These are phyloP conservation scores for Globodera rostochiensis DNA, from an alignment of 1,140 invertebrate species.

Conservation along the genomic window DNA sequence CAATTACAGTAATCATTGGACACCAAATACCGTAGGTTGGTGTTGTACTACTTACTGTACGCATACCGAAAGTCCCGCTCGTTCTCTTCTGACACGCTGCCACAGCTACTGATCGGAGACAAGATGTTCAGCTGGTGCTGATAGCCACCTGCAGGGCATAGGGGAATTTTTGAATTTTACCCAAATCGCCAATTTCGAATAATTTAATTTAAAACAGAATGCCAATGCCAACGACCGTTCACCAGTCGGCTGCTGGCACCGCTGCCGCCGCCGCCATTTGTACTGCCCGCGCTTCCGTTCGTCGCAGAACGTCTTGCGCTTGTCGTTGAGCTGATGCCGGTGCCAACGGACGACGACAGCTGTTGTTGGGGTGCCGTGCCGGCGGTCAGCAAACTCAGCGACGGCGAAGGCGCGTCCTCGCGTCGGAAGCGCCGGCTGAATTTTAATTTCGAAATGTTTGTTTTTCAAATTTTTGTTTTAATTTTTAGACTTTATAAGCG, in stretches of 20 bases:
- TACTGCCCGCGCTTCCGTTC: background rate
- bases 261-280: conserved; percentile 9
- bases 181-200: no score
- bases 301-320: background rate
- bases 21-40: background rate
- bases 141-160: background rate
- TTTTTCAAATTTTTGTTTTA: no score
- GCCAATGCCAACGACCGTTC: background rate
- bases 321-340: background rate
- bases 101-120: conserved; percentile 30
- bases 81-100: conserved; percentile 18
- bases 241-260: background rate
- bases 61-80: background rate
- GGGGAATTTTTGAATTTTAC: no score
- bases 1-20: no score
- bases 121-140: conserved; percentile 11
- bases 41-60: no score
- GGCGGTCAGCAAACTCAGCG: background rate
- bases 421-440: conserved; percentile 13
- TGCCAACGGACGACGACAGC: background rate
- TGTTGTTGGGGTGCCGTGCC: background rate
- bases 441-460: no score
- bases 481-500: no score
- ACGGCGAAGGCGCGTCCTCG: conserved; percentile 28
- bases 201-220: no score